phyloP scores from a whole-genome alignment of 2,888 invertebrate species.

The Lepidocyrtinus sp. region DNA sequence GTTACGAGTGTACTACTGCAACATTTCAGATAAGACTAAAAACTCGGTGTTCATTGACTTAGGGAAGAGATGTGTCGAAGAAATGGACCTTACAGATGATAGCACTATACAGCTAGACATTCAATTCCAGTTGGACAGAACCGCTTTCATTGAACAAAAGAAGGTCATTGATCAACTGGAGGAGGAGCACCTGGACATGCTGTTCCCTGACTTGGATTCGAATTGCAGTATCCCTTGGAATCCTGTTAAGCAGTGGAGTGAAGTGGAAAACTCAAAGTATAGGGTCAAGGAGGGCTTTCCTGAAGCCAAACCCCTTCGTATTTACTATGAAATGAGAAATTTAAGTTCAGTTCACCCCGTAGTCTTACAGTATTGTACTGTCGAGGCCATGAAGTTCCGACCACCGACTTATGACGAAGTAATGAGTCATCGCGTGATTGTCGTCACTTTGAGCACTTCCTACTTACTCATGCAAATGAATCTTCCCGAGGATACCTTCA shows the following conservation, averaged over 20 bases:
- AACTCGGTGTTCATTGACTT: constrained; percentile 83
- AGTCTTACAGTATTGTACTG: constrained; percentile 83
- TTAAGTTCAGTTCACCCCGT: constrained; percentile 83
- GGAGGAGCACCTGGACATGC: constrained; percentile 77
- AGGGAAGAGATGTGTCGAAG: constrained; percentile 79
- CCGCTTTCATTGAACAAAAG: constrained; percentile 89
- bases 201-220: constrained; percentile 80
- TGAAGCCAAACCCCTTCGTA: constrained; percentile 81
- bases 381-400: constrained; percentile 78
- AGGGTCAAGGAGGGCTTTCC: constrained; percentile 79
- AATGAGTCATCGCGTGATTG: constrained; percentile 80
- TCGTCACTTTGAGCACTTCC: constrained; percentile 86
- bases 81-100: constrained; percentile 78
- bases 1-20: constrained; percentile 79
- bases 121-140: constrained; percentile 85
- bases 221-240: constrained; percentile 81
- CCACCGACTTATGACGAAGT: constrained; percentile 83
- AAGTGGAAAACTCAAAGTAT: constrained; percentile 75
- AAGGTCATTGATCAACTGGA: constrained; percentile 84
- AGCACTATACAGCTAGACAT: constrained; percentile 77
- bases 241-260: constrained; percentile 80
- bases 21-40: constrained; percentile 86
- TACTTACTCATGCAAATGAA: constrained; percentile 81
- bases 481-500: constrained; percentile 79
- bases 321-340: constrained; percentile 86